Evolutionary conservation across 2,113 vertebrate genomes (phyloP).

Genomic region (Siniperca knerii): DNA sequence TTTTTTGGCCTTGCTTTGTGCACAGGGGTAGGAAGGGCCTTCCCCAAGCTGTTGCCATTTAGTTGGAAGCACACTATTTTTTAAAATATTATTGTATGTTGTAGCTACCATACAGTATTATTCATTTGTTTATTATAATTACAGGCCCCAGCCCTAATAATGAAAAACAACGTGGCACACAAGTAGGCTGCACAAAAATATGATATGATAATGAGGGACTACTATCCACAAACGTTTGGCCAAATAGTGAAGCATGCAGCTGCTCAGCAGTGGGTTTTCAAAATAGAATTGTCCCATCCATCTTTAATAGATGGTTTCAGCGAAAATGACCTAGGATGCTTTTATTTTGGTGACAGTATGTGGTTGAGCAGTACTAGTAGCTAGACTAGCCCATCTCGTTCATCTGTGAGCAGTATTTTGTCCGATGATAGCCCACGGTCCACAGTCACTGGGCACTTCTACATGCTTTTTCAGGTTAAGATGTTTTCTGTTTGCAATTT

Average conservation of each 20-base stretch:
- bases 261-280: not conserved
- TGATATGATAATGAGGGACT: not conserved
- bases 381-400: too few species aligned
- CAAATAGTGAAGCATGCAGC: not conserved
- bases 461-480: not conserved
- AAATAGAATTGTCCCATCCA: not conserved
- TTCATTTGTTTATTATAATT: not conserved
- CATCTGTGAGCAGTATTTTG: not conserved
- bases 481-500: not conserved
- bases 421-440: too few species aligned
- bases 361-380: not conserved
- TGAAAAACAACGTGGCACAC: not conserved
- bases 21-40: not conserved
- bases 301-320: not conserved
- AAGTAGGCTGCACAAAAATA: not conserved
- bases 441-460: fast-evolving
- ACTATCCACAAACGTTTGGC: not conserved
- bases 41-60: not conserved
- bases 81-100: not conserved
- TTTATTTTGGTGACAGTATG: conserved; percentile 20
- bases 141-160: too few species aligned
- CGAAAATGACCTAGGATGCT: not conserved
- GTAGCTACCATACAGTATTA: not conserved
- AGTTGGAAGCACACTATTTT: not conserved
- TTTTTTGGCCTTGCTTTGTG: not conserved